A percentile compares a stretch with the other conserved stretches of the same genome.
phyloP scores from a whole-genome alignment of 2,797 vertebrate genomes.

The Falco rusticolus region DNA sequence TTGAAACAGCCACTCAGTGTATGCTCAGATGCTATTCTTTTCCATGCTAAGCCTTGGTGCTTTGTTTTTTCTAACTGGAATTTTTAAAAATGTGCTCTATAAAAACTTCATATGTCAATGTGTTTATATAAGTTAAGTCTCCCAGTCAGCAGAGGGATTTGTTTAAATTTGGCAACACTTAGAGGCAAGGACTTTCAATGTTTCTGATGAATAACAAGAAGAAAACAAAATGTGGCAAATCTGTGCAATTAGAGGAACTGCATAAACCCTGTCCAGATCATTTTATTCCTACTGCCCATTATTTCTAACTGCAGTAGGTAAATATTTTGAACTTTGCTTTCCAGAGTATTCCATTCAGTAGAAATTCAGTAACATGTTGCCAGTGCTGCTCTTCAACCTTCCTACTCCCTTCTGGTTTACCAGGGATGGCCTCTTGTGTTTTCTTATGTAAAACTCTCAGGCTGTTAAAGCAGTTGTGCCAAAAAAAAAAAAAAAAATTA shows the following conservation, averaged over 20 bases:
- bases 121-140: conserved; percentile 34
- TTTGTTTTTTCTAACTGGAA: neutral
- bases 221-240: conserved; percentile 40
- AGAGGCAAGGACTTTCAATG: neutral
- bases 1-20: neutral
- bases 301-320: conserved; percentile 21
- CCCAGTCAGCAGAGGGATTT: neutral
- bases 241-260: conserved; percentile 1
- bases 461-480: neutral
- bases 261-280: neutral
- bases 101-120: neutral
- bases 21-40: neutral
- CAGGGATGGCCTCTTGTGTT: neutral
- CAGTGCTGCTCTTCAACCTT: neutral
- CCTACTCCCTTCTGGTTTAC: neutral
- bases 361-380: neutral
- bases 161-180: conserved; percentile 32
- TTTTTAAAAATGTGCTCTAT: neutral
- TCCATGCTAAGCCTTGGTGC: neutral
- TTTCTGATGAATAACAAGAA: conserved; percentile 19
- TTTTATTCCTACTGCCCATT: neutral
- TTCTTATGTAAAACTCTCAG: neutral
- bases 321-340: conserved; percentile 43
- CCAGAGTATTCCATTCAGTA: neutral
- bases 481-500: no score